Conservation (phyloP, 2,113 vertebrate genomes). For the Hyaena hyaena region DNA sequence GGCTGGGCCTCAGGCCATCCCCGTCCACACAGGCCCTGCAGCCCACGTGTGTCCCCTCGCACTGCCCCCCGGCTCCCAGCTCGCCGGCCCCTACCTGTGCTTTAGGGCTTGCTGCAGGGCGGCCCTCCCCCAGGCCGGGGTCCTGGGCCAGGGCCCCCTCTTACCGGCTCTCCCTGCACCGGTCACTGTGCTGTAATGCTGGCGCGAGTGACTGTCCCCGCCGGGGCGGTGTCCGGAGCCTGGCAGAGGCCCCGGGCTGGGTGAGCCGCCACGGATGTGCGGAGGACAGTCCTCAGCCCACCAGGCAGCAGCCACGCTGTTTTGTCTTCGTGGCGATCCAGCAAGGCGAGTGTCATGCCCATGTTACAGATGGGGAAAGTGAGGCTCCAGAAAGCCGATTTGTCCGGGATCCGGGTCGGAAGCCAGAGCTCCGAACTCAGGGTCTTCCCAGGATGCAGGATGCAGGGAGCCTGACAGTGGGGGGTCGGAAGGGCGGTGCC, state of each 20-base stretch:
- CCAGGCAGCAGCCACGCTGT: fast-evolving
- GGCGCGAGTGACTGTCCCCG: background rate
- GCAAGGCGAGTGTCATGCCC: background rate
- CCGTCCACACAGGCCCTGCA: background rate
- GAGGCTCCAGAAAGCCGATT: background rate
- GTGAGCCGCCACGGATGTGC: fast-evolving
- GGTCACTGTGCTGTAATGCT: background rate
- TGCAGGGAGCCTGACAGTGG: too few relatives aligned
- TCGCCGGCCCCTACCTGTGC: background rate
- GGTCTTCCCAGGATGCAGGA: background rate
- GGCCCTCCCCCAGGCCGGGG: background rate
- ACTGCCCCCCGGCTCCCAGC: background rate
- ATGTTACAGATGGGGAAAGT: background rate
- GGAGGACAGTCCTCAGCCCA: background rate
- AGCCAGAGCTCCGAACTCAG: background rate
- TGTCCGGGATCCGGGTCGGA: background rate
- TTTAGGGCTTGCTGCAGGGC: background rate
- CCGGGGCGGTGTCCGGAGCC: background rate
- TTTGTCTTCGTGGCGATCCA: background rate
- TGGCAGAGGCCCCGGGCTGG: background rate
- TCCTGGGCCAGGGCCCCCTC: background rate
- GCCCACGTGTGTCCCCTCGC: background rate
- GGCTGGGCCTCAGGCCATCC: background rate
- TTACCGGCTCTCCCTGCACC: background rate
- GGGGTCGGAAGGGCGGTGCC: background rate